Conservation (phyloP, 2,797 vertebrate species). For the Pipistrellus kuhlii region DNA sequence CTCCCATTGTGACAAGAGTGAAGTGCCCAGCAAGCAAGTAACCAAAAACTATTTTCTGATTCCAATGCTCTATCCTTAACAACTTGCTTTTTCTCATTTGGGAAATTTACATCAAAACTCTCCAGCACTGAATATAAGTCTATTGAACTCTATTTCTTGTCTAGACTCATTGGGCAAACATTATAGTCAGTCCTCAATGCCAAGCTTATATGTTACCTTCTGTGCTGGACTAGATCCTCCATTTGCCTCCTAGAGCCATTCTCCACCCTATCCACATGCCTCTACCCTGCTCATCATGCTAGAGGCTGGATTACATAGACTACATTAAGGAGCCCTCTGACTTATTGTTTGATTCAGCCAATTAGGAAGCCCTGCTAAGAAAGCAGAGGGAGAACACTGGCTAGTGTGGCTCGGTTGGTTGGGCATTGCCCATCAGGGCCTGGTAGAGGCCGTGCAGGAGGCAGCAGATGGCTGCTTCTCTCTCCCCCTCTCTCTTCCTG, state of each 20-base stretch:
- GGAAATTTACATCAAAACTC: neutral
- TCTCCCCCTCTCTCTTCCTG: neutral
- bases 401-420: neutral
- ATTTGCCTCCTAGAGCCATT: neutral
- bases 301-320: neutral
- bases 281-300: neutral
- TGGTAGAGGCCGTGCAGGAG: neutral
- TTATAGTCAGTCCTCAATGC: neutral
- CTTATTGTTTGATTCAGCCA: neutral
- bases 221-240: neutral
- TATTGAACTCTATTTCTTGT: neutral
- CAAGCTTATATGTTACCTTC: neutral
- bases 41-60: neutral
- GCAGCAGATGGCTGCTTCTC: neutral
- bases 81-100: neutral
- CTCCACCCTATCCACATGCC: neutral
- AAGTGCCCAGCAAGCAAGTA: neutral
- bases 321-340: neutral
- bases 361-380: neutral
- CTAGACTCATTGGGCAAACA: neutral
- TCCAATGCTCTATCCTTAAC: neutral
- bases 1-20: neutral
- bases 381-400: neutral
- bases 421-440: too few relatives aligned
- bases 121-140: neutral